Evolutionary conservation across 1,140 invertebrate genomes (phyloP).

Genomic region (Caenorhabditis elegans): DNA sequence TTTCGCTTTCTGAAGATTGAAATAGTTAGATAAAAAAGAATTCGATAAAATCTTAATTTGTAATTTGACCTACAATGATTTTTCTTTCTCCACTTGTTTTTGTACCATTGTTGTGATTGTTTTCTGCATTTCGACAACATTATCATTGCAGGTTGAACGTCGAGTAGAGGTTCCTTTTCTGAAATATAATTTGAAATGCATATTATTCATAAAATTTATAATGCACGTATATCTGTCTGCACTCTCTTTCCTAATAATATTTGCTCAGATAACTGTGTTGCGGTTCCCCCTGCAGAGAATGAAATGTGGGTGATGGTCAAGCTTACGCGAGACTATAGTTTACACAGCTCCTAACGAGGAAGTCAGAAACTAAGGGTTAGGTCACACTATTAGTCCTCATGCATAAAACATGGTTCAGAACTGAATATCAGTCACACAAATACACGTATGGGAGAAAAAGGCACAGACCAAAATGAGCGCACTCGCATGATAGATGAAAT

Average conservation of each 20-base stretch:
- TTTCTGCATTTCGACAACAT: conserved; percentile 20
- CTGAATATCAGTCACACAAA: conserved; percentile 14
- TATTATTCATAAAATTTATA: no score
- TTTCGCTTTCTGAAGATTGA: conserved; percentile 15
- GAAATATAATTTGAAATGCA: neutral
- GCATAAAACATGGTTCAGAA: conserved; percentile 7
- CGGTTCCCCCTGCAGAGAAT: neutral
- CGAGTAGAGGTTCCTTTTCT: conserved; percentile 14
- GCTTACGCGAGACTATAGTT: neutral
- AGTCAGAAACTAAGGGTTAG: neutral
- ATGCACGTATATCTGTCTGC: neutral
- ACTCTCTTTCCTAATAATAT: neutral
- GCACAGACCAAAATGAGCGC: neutral
- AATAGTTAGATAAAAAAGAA: conserved; percentile 9
- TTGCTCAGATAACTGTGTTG: neutral
- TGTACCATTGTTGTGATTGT: neutral
- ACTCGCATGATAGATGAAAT: conserved; percentile 2
- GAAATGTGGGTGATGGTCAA: neutral
- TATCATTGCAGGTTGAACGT: neutral
- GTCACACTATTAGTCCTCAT: neutral
- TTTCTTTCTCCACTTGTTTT: conserved; percentile 16
- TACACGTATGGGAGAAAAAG: neutral
- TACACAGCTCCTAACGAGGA: neutral
- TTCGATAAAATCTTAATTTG: neutral
- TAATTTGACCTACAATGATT: neutral